phyloP scores from a whole-genome alignment of 1,140 invertebrate species.

The Cherax quadricarinatus region DNA sequence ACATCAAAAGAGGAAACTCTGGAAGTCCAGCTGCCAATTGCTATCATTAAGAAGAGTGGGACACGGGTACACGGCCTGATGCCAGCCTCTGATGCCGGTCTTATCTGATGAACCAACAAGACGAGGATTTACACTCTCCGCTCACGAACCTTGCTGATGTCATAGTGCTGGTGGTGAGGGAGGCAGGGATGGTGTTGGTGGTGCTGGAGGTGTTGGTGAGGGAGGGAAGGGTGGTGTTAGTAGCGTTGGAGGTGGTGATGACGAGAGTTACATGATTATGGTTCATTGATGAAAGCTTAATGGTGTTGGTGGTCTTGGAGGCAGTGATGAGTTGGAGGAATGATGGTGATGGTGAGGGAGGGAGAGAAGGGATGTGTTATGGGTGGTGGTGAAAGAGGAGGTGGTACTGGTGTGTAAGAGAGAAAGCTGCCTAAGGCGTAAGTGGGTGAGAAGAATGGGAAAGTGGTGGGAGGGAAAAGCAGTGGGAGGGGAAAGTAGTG shows the following conservation, averaged over 20 bases:
- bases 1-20: constrained; percentile 3
- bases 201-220: not conserved
- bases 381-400: not conserved
- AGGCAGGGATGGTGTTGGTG: not conserved
- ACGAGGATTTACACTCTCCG: constrained; percentile 4
- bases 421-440: not conserved
- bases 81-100: not conserved
- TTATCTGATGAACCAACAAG: constrained; percentile 34
- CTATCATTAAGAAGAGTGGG: not conserved
- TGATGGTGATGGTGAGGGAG: not conserved
- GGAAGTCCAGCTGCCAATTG: constrained; percentile 1
- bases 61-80: not conserved
- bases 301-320: not conserved
- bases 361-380: not conserved
- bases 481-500: not conserved
- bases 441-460: not conserved
- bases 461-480: not conserved
- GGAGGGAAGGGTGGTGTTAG: no score
- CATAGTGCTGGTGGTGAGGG: not conserved
- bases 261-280: not conserved
- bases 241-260: no score
- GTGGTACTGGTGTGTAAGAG: not conserved
- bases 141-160: constrained; percentile 19
- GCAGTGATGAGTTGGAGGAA: not conserved
- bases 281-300: not conserved